Percentiles rank a stretch among this genome's conserved stretches.
These are phyloP conservation scores for Chaetodon trifasciatus DNA, from an alignment of 2,797 vertebrate species.

Conservation along the genomic window DNA sequence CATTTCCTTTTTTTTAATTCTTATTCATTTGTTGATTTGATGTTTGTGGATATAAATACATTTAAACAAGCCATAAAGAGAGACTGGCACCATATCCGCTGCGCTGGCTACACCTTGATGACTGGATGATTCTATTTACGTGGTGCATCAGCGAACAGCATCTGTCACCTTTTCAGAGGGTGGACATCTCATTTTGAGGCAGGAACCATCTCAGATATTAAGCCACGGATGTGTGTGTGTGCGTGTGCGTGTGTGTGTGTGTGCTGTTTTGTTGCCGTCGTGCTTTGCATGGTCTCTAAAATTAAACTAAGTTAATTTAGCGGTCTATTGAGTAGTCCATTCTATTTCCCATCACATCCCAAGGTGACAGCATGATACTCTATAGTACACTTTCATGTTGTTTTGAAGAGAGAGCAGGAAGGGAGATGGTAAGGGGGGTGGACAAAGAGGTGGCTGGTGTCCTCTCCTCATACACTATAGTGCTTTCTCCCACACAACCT, in stretches of 20 bases:
- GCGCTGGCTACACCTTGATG: conserved; percentile 17
- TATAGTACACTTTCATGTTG: conserved; percentile 68
- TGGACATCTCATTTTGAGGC: conserved; percentile 53
- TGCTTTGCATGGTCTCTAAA: conserved; percentile 46
- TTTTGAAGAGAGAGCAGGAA: conserved; percentile 51
- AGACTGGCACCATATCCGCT: conserved; percentile 12
- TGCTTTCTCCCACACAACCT: conserved; percentile 66
- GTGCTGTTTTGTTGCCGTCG: conserved; percentile 18
- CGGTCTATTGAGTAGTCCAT: conserved; percentile 72
- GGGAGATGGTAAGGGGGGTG: background rate
- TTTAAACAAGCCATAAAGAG: background rate
- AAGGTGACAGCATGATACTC: conserved; percentile 74
- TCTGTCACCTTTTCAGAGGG: conserved; percentile 58
- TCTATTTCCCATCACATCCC: conserved; percentile 73
- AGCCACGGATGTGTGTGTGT: conserved; percentile 30
- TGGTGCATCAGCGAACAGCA: conserved; percentile 36
- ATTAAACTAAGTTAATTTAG: conserved; percentile 77
- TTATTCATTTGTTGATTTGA: background rate
- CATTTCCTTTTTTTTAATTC: background rate
- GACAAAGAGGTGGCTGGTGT: conserved; percentile 26
- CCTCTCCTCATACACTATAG: conserved; percentile 64
- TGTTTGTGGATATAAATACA: conserved; percentile 4
- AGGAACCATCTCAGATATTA: conserved; percentile 46
- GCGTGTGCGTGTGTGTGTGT: conserved; percentile 6
- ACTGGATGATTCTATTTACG: conserved; percentile 39